These are phyloP conservation scores for Python bivittatus DNA, from an alignment of 2,113 vertebrate genomes.

Conservation along the genomic window DNA sequence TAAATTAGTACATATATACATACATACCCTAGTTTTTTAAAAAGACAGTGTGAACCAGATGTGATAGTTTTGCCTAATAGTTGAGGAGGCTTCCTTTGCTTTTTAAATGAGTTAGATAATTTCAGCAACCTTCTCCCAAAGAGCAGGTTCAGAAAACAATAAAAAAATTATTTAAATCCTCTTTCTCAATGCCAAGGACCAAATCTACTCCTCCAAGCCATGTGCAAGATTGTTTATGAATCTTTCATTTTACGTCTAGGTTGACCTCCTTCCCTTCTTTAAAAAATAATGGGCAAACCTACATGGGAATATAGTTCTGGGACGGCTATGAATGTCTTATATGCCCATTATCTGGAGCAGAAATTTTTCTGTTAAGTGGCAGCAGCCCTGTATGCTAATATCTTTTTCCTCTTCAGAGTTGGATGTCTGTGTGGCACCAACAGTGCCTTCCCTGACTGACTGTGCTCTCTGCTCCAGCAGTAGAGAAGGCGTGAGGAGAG, in stretches of 20 bases:
- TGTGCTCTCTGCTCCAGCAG: conserved; percentile 59
- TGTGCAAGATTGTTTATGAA: no score
- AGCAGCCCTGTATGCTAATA: background rate
- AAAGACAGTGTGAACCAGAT: no score
- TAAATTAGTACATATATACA: background rate
- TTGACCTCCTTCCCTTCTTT: background rate
- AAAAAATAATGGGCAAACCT: background rate
- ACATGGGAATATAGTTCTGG: background rate
- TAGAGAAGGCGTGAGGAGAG: background rate
- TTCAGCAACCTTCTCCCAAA: background rate
- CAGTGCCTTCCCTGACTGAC: background rate
- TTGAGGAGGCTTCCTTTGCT: no score
- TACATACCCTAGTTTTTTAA: no score
- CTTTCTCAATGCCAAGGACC: no score
- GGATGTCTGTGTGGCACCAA: background rate
- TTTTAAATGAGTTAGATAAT: no score
- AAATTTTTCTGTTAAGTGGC: background rate
- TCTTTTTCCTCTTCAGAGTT: conserved; percentile 1
- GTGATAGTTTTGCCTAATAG: no score
- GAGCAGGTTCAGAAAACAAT: background rate
- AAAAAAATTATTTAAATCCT: no score
- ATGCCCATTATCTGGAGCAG: background rate
- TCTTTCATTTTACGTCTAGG: no score
- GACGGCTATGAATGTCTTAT: background rate
- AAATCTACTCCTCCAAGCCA: no score